These are phyloP conservation scores for Aulostomus chinensis DNA, from an alignment of 2,797 vertebrate genomes.

Conservation along the genomic window DNA sequence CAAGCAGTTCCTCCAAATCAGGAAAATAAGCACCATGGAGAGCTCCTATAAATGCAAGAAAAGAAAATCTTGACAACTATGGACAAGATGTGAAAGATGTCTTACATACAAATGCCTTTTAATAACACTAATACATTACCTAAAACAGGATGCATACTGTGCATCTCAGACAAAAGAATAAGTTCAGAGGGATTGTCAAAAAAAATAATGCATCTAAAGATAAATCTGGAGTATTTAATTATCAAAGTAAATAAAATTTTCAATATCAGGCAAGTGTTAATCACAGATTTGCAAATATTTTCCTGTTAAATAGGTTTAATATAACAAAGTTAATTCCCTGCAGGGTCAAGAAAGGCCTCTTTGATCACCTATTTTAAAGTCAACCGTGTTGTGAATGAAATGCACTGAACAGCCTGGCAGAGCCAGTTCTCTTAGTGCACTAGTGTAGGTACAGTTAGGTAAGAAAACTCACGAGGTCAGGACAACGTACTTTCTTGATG, in stretches of 20 bases:
- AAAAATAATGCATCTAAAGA: not conserved
- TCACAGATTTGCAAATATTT: not conserved
- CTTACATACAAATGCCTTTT: too few relatives aligned
- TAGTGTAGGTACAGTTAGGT: too few relatives aligned
- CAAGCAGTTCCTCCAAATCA: constrained; percentile 2
- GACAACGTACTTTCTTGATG: constrained; percentile 83
- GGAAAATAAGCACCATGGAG: constrained; percentile 70
- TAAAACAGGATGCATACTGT: not conserved
- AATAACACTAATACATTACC: too few relatives aligned
- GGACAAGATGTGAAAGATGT: not conserved
- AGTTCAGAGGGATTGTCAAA: not conserved
- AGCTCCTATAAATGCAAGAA: constrained; percentile 47
- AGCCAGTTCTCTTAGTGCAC: too few relatives aligned
- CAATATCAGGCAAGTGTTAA: not conserved
- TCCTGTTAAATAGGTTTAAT: too few relatives aligned
- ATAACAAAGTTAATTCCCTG: too few relatives aligned
- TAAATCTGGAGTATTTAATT: not conserved
- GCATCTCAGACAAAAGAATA: not conserved
- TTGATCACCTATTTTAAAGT: too few relatives aligned
- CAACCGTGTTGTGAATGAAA: too few relatives aligned
- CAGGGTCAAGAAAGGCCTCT: too few relatives aligned
- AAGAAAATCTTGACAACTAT: not conserved
- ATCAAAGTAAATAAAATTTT: not conserved
- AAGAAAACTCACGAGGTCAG: constrained; percentile 65
- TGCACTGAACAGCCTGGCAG: too few relatives aligned